Evolutionary conservation across 2,888 invertebrate species (phyloP).

Genomic region (Melanchra persicariae): DNA sequence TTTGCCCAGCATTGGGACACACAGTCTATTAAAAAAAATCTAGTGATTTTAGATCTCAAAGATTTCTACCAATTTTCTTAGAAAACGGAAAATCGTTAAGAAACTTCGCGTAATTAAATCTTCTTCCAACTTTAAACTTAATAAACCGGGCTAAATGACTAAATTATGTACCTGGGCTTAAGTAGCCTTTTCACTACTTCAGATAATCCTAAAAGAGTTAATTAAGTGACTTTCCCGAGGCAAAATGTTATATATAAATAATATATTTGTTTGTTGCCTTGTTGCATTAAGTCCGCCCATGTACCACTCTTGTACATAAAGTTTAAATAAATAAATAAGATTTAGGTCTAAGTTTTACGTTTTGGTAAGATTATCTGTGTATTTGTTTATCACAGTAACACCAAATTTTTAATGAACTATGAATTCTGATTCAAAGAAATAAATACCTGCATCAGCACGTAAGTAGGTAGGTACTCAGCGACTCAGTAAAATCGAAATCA

Average conservation of each 20-base stretch:
- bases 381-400: background rate
- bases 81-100: slow-evolving; percentile 19
- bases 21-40: background rate
- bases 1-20: too few relatives aligned
- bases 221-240: slow-evolving; percentile 4
- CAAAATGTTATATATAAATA: background rate
- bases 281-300: too few relatives aligned
- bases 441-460: too few relatives aligned
- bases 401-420: too few relatives aligned
- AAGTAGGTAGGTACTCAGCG: too few relatives aligned
- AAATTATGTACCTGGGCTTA: slow-evolving; percentile 15
- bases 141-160: slow-evolving; percentile 4
- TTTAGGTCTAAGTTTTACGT: background rate
- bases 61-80: slow-evolving; percentile 12
- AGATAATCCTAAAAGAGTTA: slow-evolving; percentile 17
- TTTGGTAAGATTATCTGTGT: background rate
- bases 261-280: too few relatives aligned
- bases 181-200: slow-evolving; percentile 18
- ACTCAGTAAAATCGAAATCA: too few relatives aligned
- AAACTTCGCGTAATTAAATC: slow-evolving; percentile 31
- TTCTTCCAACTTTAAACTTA: too few relatives aligned
- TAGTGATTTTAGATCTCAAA: background rate
- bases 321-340: too few relatives aligned
- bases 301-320: too few relatives aligned
- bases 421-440: too few relatives aligned